phyloP scores from a whole-genome alignment of 1,140 invertebrate species.

The Caerostris extrusa region DNA sequence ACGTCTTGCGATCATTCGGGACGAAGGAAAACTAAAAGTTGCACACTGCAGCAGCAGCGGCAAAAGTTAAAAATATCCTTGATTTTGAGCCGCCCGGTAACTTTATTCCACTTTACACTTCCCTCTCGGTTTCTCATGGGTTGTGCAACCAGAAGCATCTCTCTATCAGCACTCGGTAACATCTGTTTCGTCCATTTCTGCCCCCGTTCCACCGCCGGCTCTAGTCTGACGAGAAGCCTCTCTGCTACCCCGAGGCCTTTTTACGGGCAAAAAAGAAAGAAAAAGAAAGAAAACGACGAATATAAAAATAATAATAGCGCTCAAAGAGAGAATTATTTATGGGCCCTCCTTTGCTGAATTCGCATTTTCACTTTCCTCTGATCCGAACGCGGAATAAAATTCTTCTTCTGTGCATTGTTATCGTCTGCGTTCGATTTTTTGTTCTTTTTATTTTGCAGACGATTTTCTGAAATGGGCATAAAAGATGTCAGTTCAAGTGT shows the following conservation, averaged over 20 bases:
- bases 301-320: conserved; percentile 31
- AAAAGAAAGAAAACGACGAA: not conserved
- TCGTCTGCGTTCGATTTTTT: not conserved
- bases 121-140: conserved; percentile 6
- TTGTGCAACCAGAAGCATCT: conserved; percentile 64
- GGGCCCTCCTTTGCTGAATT: conserved; percentile 4
- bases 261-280: not conserved
- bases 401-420: not conserved
- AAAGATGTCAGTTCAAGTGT: conserved; percentile 2
- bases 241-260: not conserved
- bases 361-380: not conserved
- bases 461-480: conserved; percentile 11
- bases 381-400: not conserved
- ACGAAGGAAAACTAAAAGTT: not conserved
- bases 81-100: conserved; percentile 42
- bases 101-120: conserved; percentile 68
- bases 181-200: conserved; percentile 71
- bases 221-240: conserved; percentile 33
- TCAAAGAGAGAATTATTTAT: conserved; percentile 33
- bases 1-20: not conserved
- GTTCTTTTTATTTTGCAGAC: not conserved
- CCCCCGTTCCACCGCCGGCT: not conserved
- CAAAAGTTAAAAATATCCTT: conserved; percentile 67
- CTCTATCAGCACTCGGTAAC: conserved; percentile 52
- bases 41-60: not conserved